Evolutionary conservation across 1,140 invertebrate species (phyloP).

Genomic region (Drosophila trapezifrons): DNA sequence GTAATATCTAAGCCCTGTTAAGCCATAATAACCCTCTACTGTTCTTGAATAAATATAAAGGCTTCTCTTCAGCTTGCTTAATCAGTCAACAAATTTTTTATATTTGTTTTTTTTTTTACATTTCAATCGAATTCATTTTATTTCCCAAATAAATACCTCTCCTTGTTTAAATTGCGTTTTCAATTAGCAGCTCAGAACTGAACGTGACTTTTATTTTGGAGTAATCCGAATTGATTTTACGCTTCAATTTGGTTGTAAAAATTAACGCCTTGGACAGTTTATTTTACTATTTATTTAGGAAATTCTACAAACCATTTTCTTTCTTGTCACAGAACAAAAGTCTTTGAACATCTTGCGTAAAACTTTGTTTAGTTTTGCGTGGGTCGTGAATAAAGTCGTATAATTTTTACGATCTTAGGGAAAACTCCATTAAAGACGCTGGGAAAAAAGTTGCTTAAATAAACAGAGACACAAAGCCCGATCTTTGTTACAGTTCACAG

Average conservation of each 20-base stretch:
- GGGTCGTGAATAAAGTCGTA: slow-evolving; percentile 34
- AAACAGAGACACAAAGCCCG: slow-evolving; percentile 27
- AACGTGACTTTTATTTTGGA: neutral
- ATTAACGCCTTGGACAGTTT: neutral
- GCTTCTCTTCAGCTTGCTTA: slow-evolving; percentile 1
- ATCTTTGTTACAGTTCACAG: slow-evolving; percentile 59
- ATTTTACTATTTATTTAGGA: neutral
- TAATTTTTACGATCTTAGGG: slow-evolving; percentile 55
- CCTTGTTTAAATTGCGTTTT: slow-evolving; percentile 1
- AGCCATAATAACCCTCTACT: neutral
- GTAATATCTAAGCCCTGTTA: too few relatives aligned
- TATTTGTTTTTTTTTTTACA: neutral
- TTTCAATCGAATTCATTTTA: neutral
- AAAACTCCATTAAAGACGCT: slow-evolving; percentile 23
- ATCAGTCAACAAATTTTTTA: neutral
- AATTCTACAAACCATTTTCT: slow-evolving; percentile 10
- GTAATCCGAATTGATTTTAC: slow-evolving; percentile 4
- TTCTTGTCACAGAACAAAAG: slow-evolving; percentile 25
- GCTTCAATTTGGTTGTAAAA: slow-evolving; percentile 10
- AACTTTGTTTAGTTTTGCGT: slow-evolving; percentile 51
- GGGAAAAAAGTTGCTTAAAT: slow-evolving; percentile 17
- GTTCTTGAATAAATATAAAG: neutral
- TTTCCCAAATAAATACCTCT: neutral
- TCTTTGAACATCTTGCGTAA: slow-evolving; percentile 23
- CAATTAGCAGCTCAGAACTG: slow-evolving; percentile 1